Evolutionary conservation across 2,797 vertebrate genomes (phyloP).

Genomic region (Argentina silus): DNA sequence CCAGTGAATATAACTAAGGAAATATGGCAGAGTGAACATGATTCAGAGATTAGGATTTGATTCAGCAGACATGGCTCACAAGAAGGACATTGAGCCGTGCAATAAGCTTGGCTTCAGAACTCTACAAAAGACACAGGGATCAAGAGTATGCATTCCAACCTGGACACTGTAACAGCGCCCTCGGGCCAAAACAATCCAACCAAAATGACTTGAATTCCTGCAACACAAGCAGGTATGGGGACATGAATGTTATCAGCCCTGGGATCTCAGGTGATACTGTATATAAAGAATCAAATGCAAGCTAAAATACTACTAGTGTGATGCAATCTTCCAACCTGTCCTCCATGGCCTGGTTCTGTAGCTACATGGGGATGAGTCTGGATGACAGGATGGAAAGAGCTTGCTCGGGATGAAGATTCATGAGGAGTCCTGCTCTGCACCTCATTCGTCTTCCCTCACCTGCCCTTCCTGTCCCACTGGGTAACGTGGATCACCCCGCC

Average conservation of each 20-base stretch:
- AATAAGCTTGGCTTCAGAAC: constrained; percentile 29
- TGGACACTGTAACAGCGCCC: constrained; percentile 10
- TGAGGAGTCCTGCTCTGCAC: constrained; percentile 61
- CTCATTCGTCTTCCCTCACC: constrained; percentile 77
- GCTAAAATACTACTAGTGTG: constrained; percentile 9
- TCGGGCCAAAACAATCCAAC: constrained; percentile 22
- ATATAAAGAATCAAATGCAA: background rate
- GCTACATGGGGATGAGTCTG: constrained; percentile 26
- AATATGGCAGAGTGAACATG: constrained; percentile 44
- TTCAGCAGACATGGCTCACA: constrained; percentile 30
- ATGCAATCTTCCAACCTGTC: constrained; percentile 22
- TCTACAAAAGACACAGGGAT: constrained; percentile 31
- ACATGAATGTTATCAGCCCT: constrained; percentile 15
- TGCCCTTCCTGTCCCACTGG: constrained; percentile 65
- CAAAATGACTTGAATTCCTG: constrained; percentile 28
- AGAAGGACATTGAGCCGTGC: constrained; percentile 30
- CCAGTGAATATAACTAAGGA: constrained; percentile 38
- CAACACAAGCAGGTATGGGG: constrained; percentile 1
- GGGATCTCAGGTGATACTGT: background rate
- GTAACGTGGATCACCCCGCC: constrained; percentile 58
- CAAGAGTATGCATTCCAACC: constrained; percentile 23
- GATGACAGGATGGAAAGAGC: constrained; percentile 40
- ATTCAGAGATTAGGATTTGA: constrained; percentile 47
- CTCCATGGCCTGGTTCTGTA: constrained; percentile 25
- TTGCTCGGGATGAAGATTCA: constrained; percentile 65